Evolutionary conservation across 2,797 vertebrate species (phyloP).

Genomic region (Epinephelus coioides): DNA sequence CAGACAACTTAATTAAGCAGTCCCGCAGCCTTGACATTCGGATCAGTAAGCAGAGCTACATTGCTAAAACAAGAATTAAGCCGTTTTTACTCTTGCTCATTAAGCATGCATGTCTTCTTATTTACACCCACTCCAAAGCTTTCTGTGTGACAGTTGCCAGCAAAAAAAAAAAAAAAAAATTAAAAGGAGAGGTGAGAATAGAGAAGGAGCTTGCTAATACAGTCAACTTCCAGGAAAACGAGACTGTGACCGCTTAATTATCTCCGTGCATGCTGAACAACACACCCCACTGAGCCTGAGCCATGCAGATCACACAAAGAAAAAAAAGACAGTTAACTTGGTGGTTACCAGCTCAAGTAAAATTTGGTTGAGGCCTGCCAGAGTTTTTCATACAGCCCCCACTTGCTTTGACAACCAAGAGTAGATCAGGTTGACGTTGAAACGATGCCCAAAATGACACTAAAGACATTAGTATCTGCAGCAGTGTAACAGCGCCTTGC

Average conservation of each 20-base stretch:
- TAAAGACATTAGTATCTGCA: slow-evolving; percentile 39
- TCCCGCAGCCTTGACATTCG: slow-evolving; percentile 17
- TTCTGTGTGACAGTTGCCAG: slow-evolving; percentile 45
- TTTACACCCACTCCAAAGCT: slow-evolving; percentile 48
- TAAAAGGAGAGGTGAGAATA: slow-evolving; percentile 36
- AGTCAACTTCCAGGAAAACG: slow-evolving; percentile 57
- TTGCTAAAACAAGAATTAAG: slow-evolving; percentile 20
- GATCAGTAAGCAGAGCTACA: slow-evolving; percentile 11
- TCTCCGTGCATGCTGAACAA: slow-evolving; percentile 39
- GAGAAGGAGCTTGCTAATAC: slow-evolving; percentile 25
- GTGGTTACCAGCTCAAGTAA: slow-evolving; percentile 20
- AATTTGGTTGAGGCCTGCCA: slow-evolving; percentile 12
- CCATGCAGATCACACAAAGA: slow-evolving; percentile 28
- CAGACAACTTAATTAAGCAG: slow-evolving; percentile 36
- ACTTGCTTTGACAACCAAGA: slow-evolving; percentile 19
- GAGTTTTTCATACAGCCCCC: background rate
- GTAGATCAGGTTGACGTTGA: slow-evolving; percentile 23
- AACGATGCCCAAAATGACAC: slow-evolving; percentile 42
- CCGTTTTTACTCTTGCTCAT: slow-evolving; percentile 46
- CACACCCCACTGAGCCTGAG: slow-evolving; percentile 29
- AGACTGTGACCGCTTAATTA: slow-evolving; percentile 55
- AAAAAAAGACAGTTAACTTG: slow-evolving; percentile 3
- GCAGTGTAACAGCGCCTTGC: slow-evolving; percentile 29
- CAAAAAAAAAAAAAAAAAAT: background rate
- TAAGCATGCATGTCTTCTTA: slow-evolving; percentile 40